These are phyloP conservation scores for Ericerus pela DNA, from an alignment of 1,140 invertebrate species.

Conservation along the genomic window DNA sequence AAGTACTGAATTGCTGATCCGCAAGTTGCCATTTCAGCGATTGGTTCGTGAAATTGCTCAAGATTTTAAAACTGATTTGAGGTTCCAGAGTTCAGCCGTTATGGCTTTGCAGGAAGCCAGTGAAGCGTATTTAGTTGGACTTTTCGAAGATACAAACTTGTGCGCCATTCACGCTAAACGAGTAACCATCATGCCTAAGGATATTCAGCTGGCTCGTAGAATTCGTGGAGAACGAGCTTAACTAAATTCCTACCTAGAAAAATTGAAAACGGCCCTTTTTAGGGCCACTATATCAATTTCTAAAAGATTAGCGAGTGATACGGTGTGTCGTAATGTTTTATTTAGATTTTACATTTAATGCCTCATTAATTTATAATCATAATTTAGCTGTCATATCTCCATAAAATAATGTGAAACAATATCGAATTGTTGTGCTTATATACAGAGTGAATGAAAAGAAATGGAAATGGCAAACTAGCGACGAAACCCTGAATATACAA, in stretches of 20 bases:
- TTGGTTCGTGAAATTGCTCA: slow-evolving; percentile 75
- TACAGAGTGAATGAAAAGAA: no score
- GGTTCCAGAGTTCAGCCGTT: slow-evolving; percentile 34
- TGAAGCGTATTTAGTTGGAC: slow-evolving; percentile 51
- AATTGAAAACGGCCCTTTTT: slow-evolving; percentile 25
- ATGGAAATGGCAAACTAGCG: no score
- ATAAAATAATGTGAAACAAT: no score
- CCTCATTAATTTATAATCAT: no score
- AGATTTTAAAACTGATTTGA: slow-evolving; percentile 46
- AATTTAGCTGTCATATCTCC: no score
- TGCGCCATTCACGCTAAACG: slow-evolving; percentile 60
- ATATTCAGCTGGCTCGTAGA: slow-evolving; percentile 30
- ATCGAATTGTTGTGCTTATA: no score
- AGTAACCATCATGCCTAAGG: slow-evolving; percentile 58
- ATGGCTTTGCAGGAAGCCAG: slow-evolving; percentile 41
- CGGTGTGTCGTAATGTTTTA: no score
- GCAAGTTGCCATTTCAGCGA: slow-evolving; percentile 71
- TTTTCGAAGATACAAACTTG: slow-evolving; percentile 87
- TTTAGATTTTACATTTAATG: no score
- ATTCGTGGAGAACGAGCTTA: slow-evolving; percentile 35
- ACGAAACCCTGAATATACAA: no score
- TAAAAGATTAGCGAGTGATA: no score
- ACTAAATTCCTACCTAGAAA: slow-evolving; percentile 2
- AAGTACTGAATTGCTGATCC: slow-evolving; percentile 64
- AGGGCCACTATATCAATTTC: slow-evolving; percentile 16